These are phyloP conservation scores for Noctuana brunneofusca DNA, from an alignment of 2,888 invertebrate species.

Conservation along the genomic window DNA sequence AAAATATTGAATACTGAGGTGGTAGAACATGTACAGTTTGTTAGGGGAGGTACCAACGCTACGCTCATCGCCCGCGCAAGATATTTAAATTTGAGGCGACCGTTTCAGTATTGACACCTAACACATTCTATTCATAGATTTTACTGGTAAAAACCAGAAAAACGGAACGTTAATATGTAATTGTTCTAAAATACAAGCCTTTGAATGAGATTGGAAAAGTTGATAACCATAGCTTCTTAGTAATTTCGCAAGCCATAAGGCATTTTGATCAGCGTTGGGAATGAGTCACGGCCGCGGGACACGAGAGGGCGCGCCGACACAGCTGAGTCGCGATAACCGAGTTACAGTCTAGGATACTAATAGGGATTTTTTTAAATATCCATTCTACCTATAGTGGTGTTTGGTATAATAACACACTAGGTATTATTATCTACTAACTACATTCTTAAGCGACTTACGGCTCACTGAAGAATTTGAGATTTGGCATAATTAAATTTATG, in stretches of 20 bases:
- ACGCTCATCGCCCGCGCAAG: too few relatives aligned
- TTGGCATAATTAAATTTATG: too few relatives aligned
- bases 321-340: conserved; percentile 33
- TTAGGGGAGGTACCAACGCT: too few relatives aligned
- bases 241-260: conserved; percentile 61
- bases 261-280: conserved; percentile 52
- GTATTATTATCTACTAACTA: too few relatives aligned
- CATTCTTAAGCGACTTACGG: too few relatives aligned
- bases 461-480: too few relatives aligned
- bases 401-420: too few relatives aligned
- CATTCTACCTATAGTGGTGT: too few relatives aligned
- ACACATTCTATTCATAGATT: neutral
- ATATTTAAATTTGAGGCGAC: neutral
- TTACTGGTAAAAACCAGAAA: neutral
- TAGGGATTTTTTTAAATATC: neutral
- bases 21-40: too few relatives aligned
- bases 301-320: conserved; percentile 49
- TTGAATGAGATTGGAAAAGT: neutral
- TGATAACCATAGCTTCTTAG: conserved; percentile 43
- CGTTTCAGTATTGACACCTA: too few relatives aligned
- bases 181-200: neutral
- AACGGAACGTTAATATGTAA: neutral
- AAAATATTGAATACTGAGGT: too few relatives aligned
- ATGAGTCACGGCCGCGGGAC: conserved; percentile 53
- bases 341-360: neutral